These are phyloP conservation scores for Eupsilia transversa DNA, from an alignment of 2,888 invertebrate genomes.

Conservation along the genomic window DNA sequence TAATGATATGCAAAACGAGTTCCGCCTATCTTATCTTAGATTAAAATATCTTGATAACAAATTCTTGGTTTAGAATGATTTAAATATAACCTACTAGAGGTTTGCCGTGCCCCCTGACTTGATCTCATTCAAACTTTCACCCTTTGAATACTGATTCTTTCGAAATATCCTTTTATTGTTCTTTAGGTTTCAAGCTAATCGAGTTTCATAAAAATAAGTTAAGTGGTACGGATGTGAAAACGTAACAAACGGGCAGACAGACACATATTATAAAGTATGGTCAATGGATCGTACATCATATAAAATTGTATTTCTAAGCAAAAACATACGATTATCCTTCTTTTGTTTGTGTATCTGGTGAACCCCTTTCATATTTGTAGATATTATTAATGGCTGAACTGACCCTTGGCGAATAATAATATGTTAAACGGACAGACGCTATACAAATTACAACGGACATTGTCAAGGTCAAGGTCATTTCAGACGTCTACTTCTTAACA, in stretches of 20 bases:
- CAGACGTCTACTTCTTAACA: conserved; percentile 54
- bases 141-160: no score
- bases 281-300: not conserved
- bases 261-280: not conserved
- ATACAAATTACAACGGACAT: conserved; percentile 68
- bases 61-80: conserved; percentile 10
- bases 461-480: conserved; percentile 71
- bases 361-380: conserved; percentile 25
- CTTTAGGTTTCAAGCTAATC: not conserved
- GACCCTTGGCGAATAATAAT: conserved; percentile 65
- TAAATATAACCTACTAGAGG: not conserved
- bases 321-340: conserved; percentile 18
- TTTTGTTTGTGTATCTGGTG: conserved; percentile 26
- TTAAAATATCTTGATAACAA: conserved; percentile 19
- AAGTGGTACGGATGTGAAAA: not conserved
- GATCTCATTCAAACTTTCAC: not conserved
- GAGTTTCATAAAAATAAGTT: not conserved
- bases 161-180: not conserved
- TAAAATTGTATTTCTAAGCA: conserved; percentile 13
- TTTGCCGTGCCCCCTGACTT: not conserved
- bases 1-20: conserved; percentile 30
- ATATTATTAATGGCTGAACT: conserved; percentile 62
- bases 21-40: conserved; percentile 37
- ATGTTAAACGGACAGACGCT: conserved; percentile 66
- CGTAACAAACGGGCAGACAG: not conserved